Percentiles rank a stretch among this genome's conserved stretches.
These are phyloP conservation scores for Cataglyphis hispanica DNA, from an alignment of 1,140 invertebrate species.

Conservation along the genomic window DNA sequence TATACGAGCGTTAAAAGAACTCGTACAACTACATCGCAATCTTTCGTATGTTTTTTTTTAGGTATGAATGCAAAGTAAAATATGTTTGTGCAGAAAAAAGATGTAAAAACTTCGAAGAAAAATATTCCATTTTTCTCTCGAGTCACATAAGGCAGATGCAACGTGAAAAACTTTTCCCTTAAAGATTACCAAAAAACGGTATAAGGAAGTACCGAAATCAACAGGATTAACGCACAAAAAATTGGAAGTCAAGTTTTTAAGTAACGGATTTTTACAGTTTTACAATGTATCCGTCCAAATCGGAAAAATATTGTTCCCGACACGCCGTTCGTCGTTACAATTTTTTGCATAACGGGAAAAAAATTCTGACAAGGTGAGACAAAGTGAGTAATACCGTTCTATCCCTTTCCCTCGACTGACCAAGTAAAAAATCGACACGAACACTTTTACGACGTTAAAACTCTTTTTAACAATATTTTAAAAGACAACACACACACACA, in stretches of 20 bases:
- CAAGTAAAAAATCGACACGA: constrained; percentile 45
- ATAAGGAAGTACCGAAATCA: constrained; percentile 3
- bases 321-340: not conserved
- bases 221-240: not conserved
- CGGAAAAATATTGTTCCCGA: constrained; percentile 29
- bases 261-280: constrained; percentile 61
- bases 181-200: constrained; percentile 37
- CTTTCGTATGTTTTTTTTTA: not conserved
- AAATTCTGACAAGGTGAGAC: not conserved
- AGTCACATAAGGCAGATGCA: not conserved
- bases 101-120: not conserved
- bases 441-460: constrained; percentile 23
- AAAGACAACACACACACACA: not conserved
- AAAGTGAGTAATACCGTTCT: not conserved
- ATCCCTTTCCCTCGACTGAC: not conserved
- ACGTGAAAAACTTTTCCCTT: not conserved
- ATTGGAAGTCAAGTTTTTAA: constrained; percentile 52
- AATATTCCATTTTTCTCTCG: not conserved
- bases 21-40: not conserved
- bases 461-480: constrained; percentile 63
- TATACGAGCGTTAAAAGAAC: not conserved
- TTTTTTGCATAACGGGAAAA: constrained; percentile 61
- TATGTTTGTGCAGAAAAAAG: not conserved
- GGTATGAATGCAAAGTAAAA: not conserved
- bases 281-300: constrained; percentile 39